phyloP scores from a whole-genome alignment of 1,140 invertebrate species.

The Maniola jurtina region DNA sequence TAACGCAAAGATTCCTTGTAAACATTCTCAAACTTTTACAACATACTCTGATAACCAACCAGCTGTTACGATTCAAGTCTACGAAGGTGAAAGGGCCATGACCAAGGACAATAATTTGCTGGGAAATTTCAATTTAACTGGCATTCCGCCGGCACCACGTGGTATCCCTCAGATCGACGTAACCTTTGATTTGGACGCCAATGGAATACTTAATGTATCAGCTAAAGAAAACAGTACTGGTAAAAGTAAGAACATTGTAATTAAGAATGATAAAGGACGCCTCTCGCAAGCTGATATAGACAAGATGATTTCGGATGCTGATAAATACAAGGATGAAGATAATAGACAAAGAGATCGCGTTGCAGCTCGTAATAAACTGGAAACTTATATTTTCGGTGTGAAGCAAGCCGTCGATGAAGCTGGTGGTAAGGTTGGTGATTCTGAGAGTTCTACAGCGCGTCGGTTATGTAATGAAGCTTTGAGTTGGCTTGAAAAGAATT shows the following conservation, averaged over 20 bases:
- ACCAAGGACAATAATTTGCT: constrained; percentile 88
- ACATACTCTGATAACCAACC: constrained; percentile 86
- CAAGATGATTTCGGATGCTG: constrained; percentile 90
- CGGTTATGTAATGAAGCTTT: constrained; percentile 78
- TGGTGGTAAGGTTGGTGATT: constrained; percentile 75
- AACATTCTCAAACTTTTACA: constrained; percentile 81
- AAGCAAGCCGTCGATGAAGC: constrained; percentile 80
- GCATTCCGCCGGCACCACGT: constrained; percentile 90
- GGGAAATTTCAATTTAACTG: constrained; percentile 87
- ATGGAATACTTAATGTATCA: constrained; percentile 86
- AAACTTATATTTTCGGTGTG: constrained; percentile 89
- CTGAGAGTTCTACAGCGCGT: constrained; percentile 81
- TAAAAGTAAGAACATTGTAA: constrained; percentile 89
- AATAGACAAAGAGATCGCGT: constrained; percentile 84
- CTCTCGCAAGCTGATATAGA: constrained; percentile 95
- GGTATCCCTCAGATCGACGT: constrained; percentile 88
- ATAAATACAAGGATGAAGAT: constrained; percentile 84
- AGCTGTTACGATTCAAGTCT: constrained; percentile 83
- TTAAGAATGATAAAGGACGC: constrained; percentile 95
- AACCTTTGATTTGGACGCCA: constrained; percentile 84
- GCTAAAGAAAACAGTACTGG: constrained; percentile 83
- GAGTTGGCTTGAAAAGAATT: constrained; percentile 81
- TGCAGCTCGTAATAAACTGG: constrained; percentile 87
- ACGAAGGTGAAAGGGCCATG: constrained; percentile 87
- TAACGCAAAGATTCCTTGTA: constrained; percentile 81